phyloP scores from a whole-genome alignment of 2,888 invertebrate species.

The Zhengitettix transpicula region DNA sequence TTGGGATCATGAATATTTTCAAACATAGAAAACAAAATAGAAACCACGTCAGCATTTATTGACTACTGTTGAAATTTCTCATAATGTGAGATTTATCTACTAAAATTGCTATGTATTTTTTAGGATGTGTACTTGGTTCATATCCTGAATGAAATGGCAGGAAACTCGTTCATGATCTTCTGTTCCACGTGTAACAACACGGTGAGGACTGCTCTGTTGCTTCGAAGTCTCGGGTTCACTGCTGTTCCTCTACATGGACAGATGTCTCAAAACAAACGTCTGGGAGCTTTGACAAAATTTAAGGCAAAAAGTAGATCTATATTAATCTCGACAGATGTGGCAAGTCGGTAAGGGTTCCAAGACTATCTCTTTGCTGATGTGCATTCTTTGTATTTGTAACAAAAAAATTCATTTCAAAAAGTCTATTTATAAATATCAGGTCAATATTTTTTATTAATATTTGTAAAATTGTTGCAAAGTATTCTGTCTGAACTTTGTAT shows the following conservation, averaged over 20 bases:
- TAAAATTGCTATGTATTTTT: conserved; percentile 15
- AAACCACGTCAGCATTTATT: too few species aligned
- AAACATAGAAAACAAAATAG: too few species aligned
- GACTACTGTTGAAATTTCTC: neutral
- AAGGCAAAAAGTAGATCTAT: conserved; percentile 86
- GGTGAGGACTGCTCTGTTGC: conserved; percentile 69
- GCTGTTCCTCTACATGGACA: conserved; percentile 98
- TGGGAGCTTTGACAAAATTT: conserved; percentile 92
- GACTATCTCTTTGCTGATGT: too few species aligned
- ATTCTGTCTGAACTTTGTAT: too few species aligned
- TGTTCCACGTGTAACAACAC: conserved; percentile 90
- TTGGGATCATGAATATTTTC: too few species aligned
- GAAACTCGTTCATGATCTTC: conserved; percentile 94
- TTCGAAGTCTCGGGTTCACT: conserved; percentile 78
- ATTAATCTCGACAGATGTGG: conserved; percentile 95
- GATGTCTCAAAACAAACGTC: conserved; percentile 92
- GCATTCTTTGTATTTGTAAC: too few species aligned
- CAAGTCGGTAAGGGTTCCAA: conserved; percentile 55
- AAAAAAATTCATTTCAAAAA: too few species aligned
- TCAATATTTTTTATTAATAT: too few species aligned
- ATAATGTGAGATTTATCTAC: neutral
- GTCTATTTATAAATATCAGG: too few species aligned
- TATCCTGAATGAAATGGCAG: conserved; percentile 84
- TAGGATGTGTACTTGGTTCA: conserved; percentile 93
- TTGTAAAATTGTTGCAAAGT: too few species aligned